Evolutionary conservation across 2,113 vertebrate genomes (phyloP).

Genomic region (Ptilorrhoa leucosticta): DNA sequence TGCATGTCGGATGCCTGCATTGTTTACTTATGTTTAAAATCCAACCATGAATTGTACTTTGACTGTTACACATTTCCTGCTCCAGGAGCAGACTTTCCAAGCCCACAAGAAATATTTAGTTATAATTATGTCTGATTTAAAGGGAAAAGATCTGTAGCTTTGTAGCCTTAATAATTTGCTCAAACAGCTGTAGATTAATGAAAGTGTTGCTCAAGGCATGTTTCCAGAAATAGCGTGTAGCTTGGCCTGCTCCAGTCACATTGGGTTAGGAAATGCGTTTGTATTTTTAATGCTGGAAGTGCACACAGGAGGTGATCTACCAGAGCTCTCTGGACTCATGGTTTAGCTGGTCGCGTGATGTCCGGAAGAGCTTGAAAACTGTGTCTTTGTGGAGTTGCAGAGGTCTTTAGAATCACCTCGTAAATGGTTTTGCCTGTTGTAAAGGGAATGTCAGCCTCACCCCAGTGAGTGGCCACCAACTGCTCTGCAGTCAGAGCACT

Average conservation of each 20-base stretch:
- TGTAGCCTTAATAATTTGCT: conserved; percentile 57
- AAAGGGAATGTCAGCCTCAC: neutral
- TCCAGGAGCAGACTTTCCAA: conserved; percentile 22
- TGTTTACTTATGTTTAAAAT: neutral
- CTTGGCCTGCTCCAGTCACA: neutral
- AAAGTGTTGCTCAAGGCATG: conserved; percentile 57
- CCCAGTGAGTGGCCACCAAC: neutral
- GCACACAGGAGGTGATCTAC: neutral
- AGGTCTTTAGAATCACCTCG: neutral
- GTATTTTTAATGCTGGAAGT: neutral
- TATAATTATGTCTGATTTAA: conserved; percentile 34
- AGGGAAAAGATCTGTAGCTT: conserved; percentile 39
- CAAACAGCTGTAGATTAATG: conserved; percentile 64
- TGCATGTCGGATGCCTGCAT: neutral
- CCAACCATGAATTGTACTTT: neutral
- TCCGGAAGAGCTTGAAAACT: neutral
- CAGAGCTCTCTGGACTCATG: neutral
- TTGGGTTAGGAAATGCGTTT: conserved; percentile 14
- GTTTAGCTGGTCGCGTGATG: neutral
- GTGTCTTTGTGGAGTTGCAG: neutral
- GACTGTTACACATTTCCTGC: neutral
- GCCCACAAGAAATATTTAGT: conserved; percentile 26
- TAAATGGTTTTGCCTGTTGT: neutral
- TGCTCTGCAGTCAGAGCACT: neutral
- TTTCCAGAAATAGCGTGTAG: conserved; percentile 38